Evolutionary conservation across 1,140 invertebrate genomes (phyloP), one percentile per base, ranked within the genome.

Genomic region (Saccostrea echinata): DNA sequence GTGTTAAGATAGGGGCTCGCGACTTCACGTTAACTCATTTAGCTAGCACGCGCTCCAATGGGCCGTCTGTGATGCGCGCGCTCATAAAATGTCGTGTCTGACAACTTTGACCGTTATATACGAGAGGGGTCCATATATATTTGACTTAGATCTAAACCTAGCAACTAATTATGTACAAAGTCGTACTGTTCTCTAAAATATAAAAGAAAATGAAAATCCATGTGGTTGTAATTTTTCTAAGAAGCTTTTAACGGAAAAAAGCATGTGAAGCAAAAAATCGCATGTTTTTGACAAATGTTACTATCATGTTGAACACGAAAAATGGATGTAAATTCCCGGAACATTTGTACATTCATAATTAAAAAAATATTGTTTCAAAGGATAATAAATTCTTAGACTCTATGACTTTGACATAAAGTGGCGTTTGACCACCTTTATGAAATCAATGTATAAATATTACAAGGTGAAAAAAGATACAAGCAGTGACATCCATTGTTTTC

Each of bases 171-270:
- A 76, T 30, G 68, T 76, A 76, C 68, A 30, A 27, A 16, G 68
- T 76, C 68, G 68, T 76, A 27, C 30, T 27, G 27, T 76, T 35
- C 68, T 30, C 68, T 76, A 33, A 76, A 76, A 76, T 76, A 76
- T 24, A 76, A 76, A 76, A 30, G 27, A 30, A 76, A 27, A 76
- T 27, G 30, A 76, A 76, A 76, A 30, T 33, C 68, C 27, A 12
- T 30, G 24, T 33, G 24, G 16, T 16, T 13, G 27, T 76, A 30
- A 30, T 30, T 76, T 21, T 76, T 76, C 27, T 35, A 76, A 11
- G 68, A 76, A 27, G 24, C 68, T 76, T 76, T 16, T 8, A 13
- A 33, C 68, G 13, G 27, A 61, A 71, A 76, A 76, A 76, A 30
- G 13, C 68, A 76, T 61, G 16, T 21, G 24, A 27, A 27, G 27